Evolutionary conservation across 2,113 vertebrate genomes (phyloP), one percentile per base, ranked within the genome.

Genomic region (Oncorhynchus kisutch): DNA sequence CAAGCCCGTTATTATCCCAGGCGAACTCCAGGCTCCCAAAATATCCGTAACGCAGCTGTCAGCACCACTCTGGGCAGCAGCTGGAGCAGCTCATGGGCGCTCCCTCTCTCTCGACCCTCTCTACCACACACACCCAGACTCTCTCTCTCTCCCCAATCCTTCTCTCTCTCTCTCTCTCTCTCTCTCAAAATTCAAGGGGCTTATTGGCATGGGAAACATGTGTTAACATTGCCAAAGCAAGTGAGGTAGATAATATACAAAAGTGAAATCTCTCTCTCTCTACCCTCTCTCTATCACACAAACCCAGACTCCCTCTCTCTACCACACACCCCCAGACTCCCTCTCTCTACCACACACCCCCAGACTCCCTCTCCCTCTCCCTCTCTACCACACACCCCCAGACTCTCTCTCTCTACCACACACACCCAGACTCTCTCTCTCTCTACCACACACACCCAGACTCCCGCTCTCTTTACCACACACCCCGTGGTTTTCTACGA

Each of bases 21-120:
- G 78, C 81, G 76, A 80, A 80, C 81, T 86, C 71, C 82, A 75
- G 78, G 70, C 79, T 85, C 82, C 84, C 77, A 86, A 86, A 91
- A 87, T 91, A 89, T 91, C 82, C 83, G 79, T 84, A 84, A 78
- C 59, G 78, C 86, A 87, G 85, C 90, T 91, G 89, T 87, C 84
- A 70, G 83, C 87, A 88, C 86, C 88, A 85, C 78, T 86, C 73
- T 1, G 78, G 76, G 85, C 64, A 81, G 81, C 89, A 88, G 88
- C 87, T 83, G 83, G 86, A 87, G 71, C 74, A 64, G 34, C 75
- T 86, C 81, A 16, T 71, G 76, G 75, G 62, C 72, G 70, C 81
- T 79, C 76, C 81, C 76, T 78, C 78, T 48, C 60, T 77, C 75
- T 79, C 5, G 16, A 29, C 60, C 78, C 75, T 82, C 16, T 31